Evolutionary conservation across 1,140 invertebrate species (phyloP), one percentile per base, ranked within the genome.

Genomic region (Manduca sexta): DNA sequence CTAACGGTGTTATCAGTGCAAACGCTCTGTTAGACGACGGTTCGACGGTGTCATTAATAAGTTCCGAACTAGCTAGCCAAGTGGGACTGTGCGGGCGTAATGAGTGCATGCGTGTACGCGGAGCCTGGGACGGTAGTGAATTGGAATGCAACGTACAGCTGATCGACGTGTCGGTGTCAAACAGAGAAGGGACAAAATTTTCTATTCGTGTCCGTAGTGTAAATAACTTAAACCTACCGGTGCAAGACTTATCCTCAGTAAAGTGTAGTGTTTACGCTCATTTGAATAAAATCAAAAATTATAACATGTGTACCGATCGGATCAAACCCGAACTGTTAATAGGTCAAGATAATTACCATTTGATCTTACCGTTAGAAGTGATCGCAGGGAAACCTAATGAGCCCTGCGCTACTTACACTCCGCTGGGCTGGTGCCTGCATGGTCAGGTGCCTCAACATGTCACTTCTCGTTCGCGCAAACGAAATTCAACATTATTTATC

Each of bases 271-370:
- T 2, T 21, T 21, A 21, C 21, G 21, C n/a, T n/a, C n/a, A n/a
- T n/a, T n/a, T n/a, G n/a, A n/a, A n/a, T n/a, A n/a, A n/a, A n/a
- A n/a, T n/a, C n/a, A n/a, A n/a, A n/a, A n/a, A n/a, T n/a, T n/a
- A n/a, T n/a, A n/a, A n/a, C 2, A 21, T 21, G 21, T 21, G 21
- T 3, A 21, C 21, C 2, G 3, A 21, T 21, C 3, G n/a, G n/a
- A n/a, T n/a, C 21, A 21, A 21, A 43, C 53, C 56, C 7, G 50
- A 68, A 54, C 16, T 64, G 11, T 38, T 68, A 7, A 52, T 68
- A 34, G 64, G 60, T 2, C 60, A 68, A 15, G 64, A 68, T 43
- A 64, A 64, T 44, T 59, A 48, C 46, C 14, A 67, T 39, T 44
- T 67, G 30, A 13, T 67, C 29, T 10, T 62, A 42, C 55, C 59